These are phyloP conservation scores for Microtus richardsoni DNA, from an alignment of 2,113 vertebrate genomes.

Conservation along the genomic window DNA sequence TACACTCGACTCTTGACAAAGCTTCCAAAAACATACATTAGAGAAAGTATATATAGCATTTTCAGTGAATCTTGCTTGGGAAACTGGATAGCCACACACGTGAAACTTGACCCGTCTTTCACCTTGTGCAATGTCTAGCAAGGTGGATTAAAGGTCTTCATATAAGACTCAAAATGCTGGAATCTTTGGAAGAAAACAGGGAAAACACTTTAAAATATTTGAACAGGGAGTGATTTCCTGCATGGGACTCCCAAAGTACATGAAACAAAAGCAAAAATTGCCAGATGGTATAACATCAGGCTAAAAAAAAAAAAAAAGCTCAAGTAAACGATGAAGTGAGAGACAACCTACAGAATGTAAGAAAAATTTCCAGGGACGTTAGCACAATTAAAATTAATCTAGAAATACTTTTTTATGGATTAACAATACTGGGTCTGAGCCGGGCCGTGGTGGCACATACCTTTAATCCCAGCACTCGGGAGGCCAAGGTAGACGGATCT, in stretches of 20 bases:
- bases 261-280: background rate
- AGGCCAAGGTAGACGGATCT: too few species aligned
- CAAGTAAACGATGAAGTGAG: background rate
- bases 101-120: background rate
- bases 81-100: background rate
- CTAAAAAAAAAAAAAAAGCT: background rate
- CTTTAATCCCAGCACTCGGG: too few species aligned
- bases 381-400: background rate
- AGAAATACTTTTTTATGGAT: background rate
- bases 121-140: background rate
- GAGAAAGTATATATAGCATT: background rate
- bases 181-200: background rate
- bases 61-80: background rate
- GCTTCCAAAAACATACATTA: background rate
- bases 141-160: too few species aligned
- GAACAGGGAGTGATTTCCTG: background rate
- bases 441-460: too few species aligned
- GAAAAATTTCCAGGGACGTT: background rate
- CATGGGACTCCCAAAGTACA: background rate
- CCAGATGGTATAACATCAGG: background rate
- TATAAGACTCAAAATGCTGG: background rate
- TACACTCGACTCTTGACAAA: background rate
- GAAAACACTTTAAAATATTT: background rate
- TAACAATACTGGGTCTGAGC: background rate
- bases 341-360: background rate